Evolutionary conservation across 1,140 invertebrate species (phyloP), one percentile per base, ranked within the genome.

Genomic region (Magallana angulata): DNA sequence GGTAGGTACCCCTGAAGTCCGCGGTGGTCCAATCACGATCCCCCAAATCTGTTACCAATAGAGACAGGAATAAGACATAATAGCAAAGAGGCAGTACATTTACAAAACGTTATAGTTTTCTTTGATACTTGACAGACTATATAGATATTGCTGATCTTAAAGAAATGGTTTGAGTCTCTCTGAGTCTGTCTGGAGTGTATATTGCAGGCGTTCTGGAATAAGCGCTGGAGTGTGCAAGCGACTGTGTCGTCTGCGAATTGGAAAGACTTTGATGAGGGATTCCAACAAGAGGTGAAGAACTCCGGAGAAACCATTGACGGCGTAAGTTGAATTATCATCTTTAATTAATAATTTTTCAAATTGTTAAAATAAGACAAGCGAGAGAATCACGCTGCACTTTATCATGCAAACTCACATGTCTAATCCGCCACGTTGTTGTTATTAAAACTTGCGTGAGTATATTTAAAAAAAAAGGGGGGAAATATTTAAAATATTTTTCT

Each of bases 121-220:
- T 71, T 71, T 71, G 68, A 71, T 71, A 30, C 68, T 36, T 71
- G 68, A 71, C 68, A 71, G 24, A 71, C 68, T 71, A 71, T 71
- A 71, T 71, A 71, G 68, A 71, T 71, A 71, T 62, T 36, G 68
- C 68, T 71, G 24, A 71, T 18, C 18, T 71, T 30, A 71, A 30
- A 36, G 68, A 30, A 71, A 71, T 71, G 68, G 68, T 71, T 71
- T 71, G 68, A 71, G 18, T 71, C 68, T 71, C 68, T 11, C 18
- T 36, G 12, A 30, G 68, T 71, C 68, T 71, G 18, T 71, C 68
- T 71, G 18, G 68, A 71, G 68, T 71, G 12, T 11, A 24, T 71
- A 71, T 48, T 48, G 68, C 68, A 71, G 68, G 68, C 68, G 68
- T 71, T 71, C 18, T 24, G 68, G 68, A 11, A 24, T 71, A 62